These are phyloP conservation scores for Bacillus rossius DNA, from an alignment of 1,140 invertebrate genomes.

Conservation along the genomic window DNA sequence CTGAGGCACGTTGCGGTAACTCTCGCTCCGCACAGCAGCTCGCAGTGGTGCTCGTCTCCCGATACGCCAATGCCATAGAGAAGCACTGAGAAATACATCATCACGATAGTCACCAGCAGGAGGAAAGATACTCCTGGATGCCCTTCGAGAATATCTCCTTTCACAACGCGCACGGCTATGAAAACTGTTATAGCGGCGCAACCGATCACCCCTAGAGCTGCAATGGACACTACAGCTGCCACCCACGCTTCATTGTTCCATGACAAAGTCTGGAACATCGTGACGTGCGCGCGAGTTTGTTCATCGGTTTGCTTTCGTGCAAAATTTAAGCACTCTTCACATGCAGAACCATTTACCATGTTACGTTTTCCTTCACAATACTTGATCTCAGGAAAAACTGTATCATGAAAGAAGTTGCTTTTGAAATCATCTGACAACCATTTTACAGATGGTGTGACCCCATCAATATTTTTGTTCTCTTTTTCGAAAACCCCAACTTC, in stretches of 20 bases:
- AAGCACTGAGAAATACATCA: slow-evolving; percentile 46
- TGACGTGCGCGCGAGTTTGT: slow-evolving; percentile 23
- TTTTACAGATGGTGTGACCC: no score
- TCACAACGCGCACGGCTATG: slow-evolving; percentile 46
- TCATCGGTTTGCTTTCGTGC: slow-evolving; percentile 13
- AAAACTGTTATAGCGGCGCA: slow-evolving; percentile 44
- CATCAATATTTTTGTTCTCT: no score
- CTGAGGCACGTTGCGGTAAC: slow-evolving; percentile 38
- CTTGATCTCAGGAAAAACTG: no score
- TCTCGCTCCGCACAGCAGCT: slow-evolving; percentile 14
- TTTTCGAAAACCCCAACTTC: no score
- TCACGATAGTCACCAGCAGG: slow-evolving; percentile 44
- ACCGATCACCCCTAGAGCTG: slow-evolving; percentile 41
- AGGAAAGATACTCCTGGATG: slow-evolving; percentile 49
- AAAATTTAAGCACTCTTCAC: neutral
- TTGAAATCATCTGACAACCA: no score
- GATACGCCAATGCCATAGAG: slow-evolving; percentile 49
- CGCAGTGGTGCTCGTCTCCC: slow-evolving; percentile 15
- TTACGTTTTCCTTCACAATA: neutral
- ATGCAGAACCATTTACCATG: neutral
- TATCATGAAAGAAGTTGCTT: no score
- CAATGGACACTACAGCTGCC: slow-evolving; percentile 43
- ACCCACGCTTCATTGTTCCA: slow-evolving; percentile 43
- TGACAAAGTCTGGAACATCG: slow-evolving; percentile 4
- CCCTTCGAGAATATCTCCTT: slow-evolving; percentile 47